Percentiles rank a stretch among this genome's conserved stretches.
These are phyloP conservation scores for Pagrus major DNA, from an alignment of 2,113 vertebrate species.

Conservation along the genomic window DNA sequence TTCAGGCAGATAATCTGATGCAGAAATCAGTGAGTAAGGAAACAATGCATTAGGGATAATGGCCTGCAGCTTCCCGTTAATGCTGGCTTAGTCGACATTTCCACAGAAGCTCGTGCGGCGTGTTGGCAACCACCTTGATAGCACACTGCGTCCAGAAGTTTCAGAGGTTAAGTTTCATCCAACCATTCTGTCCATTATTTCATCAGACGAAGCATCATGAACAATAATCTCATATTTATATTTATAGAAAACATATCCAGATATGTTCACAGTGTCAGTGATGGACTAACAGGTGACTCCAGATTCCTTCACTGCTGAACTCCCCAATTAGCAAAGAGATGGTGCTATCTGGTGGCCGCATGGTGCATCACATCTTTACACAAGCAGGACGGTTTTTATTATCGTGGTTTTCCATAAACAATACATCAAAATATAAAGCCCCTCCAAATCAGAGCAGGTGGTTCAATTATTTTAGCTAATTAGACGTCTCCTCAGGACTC, in stretches of 20 bases:
- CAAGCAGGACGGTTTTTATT: background rate
- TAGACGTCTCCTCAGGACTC: background rate
- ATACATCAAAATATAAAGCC: background rate
- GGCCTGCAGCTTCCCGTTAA: constrained; percentile 30
- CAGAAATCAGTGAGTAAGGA: background rate
- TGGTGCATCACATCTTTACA: constrained; percentile 30
- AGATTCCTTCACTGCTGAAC: background rate
- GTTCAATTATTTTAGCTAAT: background rate
- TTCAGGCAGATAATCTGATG: background rate
- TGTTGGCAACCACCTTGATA: background rate
- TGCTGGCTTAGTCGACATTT: constrained; percentile 18
- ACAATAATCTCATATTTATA: background rate
- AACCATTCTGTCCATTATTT: background rate
- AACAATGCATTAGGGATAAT: constrained; percentile 26
- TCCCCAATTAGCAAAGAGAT: constrained; percentile 8
- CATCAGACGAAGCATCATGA: background rate
- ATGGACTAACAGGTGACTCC: background rate
- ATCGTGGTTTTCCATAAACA: background rate
- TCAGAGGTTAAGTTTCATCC: constrained; percentile 12
- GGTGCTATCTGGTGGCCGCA: constrained; percentile 63
- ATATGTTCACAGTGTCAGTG: no score
- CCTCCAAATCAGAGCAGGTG: background rate
- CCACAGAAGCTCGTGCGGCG: background rate
- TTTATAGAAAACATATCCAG: background rate
- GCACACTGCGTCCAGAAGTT: background rate